Percentiles rank a stretch among this genome's conserved stretches.
phyloP scores from a whole-genome alignment of 2,113 vertebrate genomes.

The Urocitellus parryii region DNA sequence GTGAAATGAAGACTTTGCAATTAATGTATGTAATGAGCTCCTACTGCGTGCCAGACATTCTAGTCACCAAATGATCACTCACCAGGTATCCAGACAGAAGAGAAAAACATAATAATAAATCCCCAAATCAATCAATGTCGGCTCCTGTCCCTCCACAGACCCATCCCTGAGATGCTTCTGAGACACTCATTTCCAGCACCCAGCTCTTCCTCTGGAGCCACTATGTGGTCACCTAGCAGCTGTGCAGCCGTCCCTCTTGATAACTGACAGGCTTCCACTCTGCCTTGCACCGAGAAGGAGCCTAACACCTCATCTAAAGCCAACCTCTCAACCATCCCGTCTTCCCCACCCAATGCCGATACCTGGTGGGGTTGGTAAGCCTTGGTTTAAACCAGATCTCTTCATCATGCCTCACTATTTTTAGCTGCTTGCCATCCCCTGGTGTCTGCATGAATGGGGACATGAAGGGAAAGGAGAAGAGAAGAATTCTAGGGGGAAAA shows the following conservation, averaged over 20 bases:
- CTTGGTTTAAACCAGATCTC: not conserved
- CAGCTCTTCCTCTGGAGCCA: not conserved
- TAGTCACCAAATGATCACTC: not conserved
- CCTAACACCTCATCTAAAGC: not conserved
- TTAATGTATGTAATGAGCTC: not conserved
- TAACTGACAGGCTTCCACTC: rapidly evolving
- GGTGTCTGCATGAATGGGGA: no score
- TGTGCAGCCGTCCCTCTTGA: not conserved
- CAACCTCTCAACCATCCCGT: not conserved
- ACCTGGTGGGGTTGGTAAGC: not conserved
- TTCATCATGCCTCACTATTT: not conserved
- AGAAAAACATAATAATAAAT: not conserved
- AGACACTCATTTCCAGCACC: not conserved
- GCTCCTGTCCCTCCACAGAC: not conserved
- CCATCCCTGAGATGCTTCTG: not conserved
- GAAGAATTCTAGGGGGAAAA: no score
- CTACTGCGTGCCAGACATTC: not conserved
- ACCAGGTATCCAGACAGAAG: not conserved
- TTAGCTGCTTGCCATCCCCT: not conserved
- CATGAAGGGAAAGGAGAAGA: not conserved
- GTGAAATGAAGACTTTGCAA: no score
- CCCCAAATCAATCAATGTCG: not conserved
- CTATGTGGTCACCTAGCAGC: not conserved
- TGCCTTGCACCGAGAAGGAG: rapidly evolving
- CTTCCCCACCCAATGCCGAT: no score